phyloP scores from a whole-genome alignment of 2,888 invertebrate species.

The Bruchidius siliquastri region DNA sequence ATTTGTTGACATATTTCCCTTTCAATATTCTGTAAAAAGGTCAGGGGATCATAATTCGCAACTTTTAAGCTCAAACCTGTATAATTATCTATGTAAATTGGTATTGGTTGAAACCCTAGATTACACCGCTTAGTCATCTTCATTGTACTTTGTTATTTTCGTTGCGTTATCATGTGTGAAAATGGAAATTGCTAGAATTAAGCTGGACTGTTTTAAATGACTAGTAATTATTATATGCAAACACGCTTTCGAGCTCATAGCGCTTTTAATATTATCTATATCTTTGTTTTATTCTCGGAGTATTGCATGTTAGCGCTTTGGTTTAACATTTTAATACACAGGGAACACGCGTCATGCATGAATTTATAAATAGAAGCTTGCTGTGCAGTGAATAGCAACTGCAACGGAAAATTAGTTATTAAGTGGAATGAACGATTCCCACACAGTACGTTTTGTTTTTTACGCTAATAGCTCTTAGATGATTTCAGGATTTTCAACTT shows the following conservation, averaged over 20 bases:
- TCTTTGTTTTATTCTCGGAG: neutral
- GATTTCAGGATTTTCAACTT: too few species aligned
- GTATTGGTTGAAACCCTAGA: neutral
- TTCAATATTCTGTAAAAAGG: too few species aligned
- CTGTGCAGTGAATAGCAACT: neutral
- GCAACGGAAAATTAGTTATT: neutral
- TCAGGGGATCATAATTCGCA: too few species aligned
- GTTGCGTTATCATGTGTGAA: neutral
- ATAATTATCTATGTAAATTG: too few species aligned
- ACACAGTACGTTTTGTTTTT: neutral
- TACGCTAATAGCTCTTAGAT: too few species aligned
- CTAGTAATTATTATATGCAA: neutral
- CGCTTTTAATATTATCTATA: neutral
- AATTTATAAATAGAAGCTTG: neutral
- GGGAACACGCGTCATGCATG: neutral
- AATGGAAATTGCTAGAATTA: neutral
- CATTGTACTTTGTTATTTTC: neutral
- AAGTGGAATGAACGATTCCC: neutral
- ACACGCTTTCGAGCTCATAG: neutral
- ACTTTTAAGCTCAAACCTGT: too few species aligned
- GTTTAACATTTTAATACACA: neutral
- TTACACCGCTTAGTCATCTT: neutral
- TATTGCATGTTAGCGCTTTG: neutral
- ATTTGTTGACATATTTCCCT: too few species aligned
- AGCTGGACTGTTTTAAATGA: neutral